Percentiles rank a stretch among this genome's conserved stretches.
phyloP scores from a whole-genome alignment of 2,113 vertebrate genomes.

The Alligator mississippiensis region DNA sequence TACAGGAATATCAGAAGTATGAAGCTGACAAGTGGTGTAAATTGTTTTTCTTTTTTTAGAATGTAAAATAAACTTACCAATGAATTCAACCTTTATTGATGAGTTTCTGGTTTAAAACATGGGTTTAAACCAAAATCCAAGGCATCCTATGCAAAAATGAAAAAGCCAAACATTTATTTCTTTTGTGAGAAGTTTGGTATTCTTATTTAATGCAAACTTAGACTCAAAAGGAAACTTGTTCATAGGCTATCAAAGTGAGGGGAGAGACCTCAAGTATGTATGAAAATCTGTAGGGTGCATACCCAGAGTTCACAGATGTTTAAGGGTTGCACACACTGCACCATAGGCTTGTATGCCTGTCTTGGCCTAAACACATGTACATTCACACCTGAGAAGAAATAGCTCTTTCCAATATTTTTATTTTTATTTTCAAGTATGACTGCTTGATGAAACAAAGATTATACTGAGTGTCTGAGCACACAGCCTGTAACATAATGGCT shows the following conservation, averaged over 20 bases:
- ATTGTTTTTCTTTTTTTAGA: not conserved
- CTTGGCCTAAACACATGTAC: not conserved
- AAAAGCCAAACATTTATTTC: not conserved
- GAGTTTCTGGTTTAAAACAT: not conserved
- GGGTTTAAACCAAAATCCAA: constrained; percentile 13
- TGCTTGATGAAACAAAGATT: not conserved
- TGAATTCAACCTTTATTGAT: constrained; percentile 17
- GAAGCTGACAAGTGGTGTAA: constrained; percentile 9
- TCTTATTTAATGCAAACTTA: not conserved
- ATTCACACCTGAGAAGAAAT: not conserved
- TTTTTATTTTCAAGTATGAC: not conserved
- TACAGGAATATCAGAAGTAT: constrained; percentile 27
- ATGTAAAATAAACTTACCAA: constrained; percentile 21
- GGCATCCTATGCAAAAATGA: not conserved
- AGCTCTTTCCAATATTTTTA: not conserved
- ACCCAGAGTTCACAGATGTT: not conserved
- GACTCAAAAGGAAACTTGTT: not conserved
- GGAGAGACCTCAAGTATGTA: not conserved
- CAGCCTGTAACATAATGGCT: not conserved
- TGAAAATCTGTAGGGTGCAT: not conserved
- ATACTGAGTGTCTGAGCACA: not conserved
- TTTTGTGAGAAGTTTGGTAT: not conserved
- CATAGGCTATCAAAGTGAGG: not conserved
- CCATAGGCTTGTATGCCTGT: not conserved
- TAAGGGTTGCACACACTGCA: not conserved